Evolutionary conservation across 2,797 vertebrate species (phyloP).

Genomic region (Catharus ustulatus): DNA sequence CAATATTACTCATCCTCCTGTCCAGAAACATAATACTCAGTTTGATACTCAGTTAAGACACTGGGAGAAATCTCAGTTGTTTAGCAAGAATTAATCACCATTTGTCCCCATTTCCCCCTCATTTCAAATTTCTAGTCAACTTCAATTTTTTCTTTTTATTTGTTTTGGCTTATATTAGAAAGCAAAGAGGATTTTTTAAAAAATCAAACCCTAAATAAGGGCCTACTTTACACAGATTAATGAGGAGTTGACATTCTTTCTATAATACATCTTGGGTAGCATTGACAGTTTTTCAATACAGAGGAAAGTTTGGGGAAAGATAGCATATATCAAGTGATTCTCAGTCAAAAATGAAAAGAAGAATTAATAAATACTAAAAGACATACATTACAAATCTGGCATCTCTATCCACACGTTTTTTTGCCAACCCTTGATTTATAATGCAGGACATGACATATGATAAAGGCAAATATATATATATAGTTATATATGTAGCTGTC

Average conservation of each 20-base stretch:
- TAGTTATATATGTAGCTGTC: not conserved
- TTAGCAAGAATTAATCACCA: not conserved
- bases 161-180: not conserved
- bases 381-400: not conserved
- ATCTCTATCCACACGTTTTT: not conserved
- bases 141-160: not conserved
- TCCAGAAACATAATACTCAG: not conserved
- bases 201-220: not conserved
- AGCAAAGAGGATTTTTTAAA: not conserved
- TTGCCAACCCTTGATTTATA: not conserved
- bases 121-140: not conserved
- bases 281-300: not conserved
- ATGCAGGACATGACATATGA: not conserved
- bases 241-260: not conserved
- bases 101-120: not conserved
- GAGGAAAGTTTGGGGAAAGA: not conserved
- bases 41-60: not conserved
- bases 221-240: not conserved
- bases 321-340: not conserved
- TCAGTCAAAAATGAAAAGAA: not conserved
- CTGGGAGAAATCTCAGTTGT: not conserved
- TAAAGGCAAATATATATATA: not conserved
- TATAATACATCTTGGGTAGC: not conserved
- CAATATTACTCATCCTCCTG: not conserved
- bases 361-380: not conserved